These are phyloP conservation scores for Brachylomia viminalis DNA, from an alignment of 2,888 invertebrate genomes.

Conservation along the genomic window DNA sequence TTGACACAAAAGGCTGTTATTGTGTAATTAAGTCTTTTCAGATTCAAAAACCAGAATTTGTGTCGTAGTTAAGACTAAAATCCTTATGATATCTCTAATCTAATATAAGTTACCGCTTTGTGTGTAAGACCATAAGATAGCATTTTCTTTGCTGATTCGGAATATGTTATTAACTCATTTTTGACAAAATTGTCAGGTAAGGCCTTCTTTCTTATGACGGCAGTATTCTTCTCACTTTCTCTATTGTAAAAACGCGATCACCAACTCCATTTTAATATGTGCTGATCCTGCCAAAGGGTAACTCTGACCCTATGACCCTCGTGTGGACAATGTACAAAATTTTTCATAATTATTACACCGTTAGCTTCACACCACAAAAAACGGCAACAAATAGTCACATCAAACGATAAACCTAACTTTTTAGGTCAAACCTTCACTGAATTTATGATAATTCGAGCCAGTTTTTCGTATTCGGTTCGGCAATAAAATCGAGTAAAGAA, in stretches of 20 bases:
- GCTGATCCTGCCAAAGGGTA: slow-evolving; percentile 2
- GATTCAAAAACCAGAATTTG: too few species aligned
- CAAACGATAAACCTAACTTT: slow-evolving; percentile 38
- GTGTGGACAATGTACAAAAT: slow-evolving; percentile 1
- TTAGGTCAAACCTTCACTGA: slow-evolving; percentile 27
- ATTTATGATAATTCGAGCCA: slow-evolving; percentile 38
- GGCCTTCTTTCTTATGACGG: too few species aligned
- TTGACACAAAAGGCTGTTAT: too few species aligned
- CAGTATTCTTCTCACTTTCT: not conserved
- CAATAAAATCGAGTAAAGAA: slow-evolving; percentile 47
- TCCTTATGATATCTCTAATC: too few species aligned
- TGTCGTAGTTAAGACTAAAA: too few species aligned
- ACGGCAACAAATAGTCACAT: slow-evolving; percentile 18
- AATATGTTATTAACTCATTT: too few species aligned
- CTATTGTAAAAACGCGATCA: not conserved
- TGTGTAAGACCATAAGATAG: too few species aligned
- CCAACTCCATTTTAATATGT: not conserved
- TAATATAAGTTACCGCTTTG: too few species aligned
- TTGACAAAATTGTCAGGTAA: too few species aligned
- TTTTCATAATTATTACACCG: too few species aligned
- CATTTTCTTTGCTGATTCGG: too few species aligned
- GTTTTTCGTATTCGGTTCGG: slow-evolving; percentile 23
- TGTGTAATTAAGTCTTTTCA: too few species aligned
- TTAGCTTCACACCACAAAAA: slow-evolving; percentile 19
- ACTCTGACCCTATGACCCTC: not conserved